These are phyloP conservation scores for Drosophila hawaiiensis DNA, from an alignment of 2,888 invertebrate species.

Conservation along the genomic window DNA sequence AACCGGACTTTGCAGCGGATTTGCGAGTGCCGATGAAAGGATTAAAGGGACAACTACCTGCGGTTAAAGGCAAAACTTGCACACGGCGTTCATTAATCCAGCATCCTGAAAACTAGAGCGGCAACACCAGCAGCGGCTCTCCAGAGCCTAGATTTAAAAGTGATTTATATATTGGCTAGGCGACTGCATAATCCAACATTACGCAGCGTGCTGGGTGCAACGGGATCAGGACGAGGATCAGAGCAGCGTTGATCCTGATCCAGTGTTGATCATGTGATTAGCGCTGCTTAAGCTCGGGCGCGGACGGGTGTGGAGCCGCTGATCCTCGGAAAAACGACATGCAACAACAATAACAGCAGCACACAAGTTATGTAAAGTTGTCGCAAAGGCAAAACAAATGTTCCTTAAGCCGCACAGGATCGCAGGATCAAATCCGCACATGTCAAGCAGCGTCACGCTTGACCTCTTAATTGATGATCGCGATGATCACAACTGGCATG, in stretches of 20 bases:
- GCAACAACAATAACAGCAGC: neutral
- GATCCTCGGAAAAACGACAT: constrained; percentile 40
- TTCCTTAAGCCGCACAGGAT: constrained; percentile 41
- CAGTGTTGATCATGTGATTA: constrained; percentile 72
- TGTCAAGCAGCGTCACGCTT: constrained; percentile 61
- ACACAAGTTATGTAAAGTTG: constrained; percentile 71
- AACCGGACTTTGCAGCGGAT: constrained; percentile 72
- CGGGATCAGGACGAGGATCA: constrained; percentile 57
- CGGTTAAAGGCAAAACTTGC: constrained; percentile 1
- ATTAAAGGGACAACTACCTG: constrained; percentile 71
- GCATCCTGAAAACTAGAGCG: constrained; percentile 63
- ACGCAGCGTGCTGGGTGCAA: constrained; percentile 46
- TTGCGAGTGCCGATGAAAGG: constrained; percentile 65
- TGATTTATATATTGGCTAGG: constrained; percentile 60
- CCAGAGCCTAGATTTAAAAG: constrained; percentile 43
- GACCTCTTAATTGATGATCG: constrained; percentile 72
- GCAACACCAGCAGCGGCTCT: constrained; percentile 4
- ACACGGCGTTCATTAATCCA: constrained; percentile 65
- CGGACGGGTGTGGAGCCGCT: constrained; percentile 63
- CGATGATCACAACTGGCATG: constrained; percentile 48
- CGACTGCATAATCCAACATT: constrained; percentile 74
- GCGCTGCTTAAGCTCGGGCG: constrained; percentile 62
- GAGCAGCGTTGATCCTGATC: constrained; percentile 51
- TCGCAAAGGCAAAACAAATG: constrained; percentile 58
- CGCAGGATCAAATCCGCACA: constrained; percentile 25